phyloP scores from a whole-genome alignment of 2,888 invertebrate genomes.

The Agrilus cyanescens region DNA sequence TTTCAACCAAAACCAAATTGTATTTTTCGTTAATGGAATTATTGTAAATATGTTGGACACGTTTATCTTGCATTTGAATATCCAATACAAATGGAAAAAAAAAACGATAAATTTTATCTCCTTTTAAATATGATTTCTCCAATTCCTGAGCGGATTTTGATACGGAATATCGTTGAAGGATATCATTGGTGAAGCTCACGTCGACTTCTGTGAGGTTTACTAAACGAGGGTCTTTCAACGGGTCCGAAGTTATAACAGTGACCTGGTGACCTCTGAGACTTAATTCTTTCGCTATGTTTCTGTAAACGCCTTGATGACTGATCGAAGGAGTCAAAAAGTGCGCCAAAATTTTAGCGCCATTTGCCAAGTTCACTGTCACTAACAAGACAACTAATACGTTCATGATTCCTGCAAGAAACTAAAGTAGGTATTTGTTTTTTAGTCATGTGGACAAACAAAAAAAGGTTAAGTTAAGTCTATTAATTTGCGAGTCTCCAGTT shows the following conservation, averaged over 20 bases:
- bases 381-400: too few species aligned
- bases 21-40: constrained; percentile 17
- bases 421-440: too few species aligned
- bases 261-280: constrained; percentile 26
- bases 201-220: constrained; percentile 28
- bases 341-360: constrained; percentile 19
- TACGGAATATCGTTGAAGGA: neutral
- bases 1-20: constrained; percentile 22
- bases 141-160: neutral
- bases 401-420: too few species aligned
- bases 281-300: constrained; percentile 22
- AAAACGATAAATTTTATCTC: neutral
- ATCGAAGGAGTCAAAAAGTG: constrained; percentile 21
- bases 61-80: constrained; percentile 9
- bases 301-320: constrained; percentile 24
- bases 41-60: constrained; percentile 17
- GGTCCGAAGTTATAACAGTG: constrained; percentile 26
- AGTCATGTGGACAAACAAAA: too few species aligned
- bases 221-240: constrained; percentile 22
- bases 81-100: constrained; percentile 15
- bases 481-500: too few species aligned
- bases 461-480: too few species aligned
- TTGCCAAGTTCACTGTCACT: too few species aligned
- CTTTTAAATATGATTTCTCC: constrained; percentile 18
- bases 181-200: constrained; percentile 16